Evolutionary conservation across 1,140 invertebrate genomes (phyloP), one percentile per base, ranked within the genome.

Genomic region (Camponotus vicinus): DNA sequence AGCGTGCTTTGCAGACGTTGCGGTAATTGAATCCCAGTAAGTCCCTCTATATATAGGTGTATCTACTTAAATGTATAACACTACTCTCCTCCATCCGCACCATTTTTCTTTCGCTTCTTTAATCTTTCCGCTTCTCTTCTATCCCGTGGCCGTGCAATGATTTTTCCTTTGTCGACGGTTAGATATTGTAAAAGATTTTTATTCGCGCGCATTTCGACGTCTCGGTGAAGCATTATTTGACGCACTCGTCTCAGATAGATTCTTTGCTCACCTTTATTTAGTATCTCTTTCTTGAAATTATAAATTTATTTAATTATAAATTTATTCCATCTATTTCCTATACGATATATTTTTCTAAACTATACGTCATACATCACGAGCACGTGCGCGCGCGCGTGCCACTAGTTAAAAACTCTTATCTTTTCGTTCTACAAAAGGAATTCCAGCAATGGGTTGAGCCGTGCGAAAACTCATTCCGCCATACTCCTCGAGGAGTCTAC

Each of bases 1-100:
- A 92, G 94, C 94, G 94, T 95, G 94, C 92, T 90, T 94, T 91
- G 92, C 93, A 95, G 94, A 94, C 95, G 92, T 95, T 94, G 94
- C 92, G 94, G 94, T 95, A 95, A 95, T 95, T 95, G 94, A 95
- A 95, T 95, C 93, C 93, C 92, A 91, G 93, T 93, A 93, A 93
- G 93, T 92, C 90, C 88, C 89, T 86, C 78, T 91, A 90, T 91
- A 90, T 91, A 92, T 92, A 92, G 86, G 85, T 91, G 90, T 92
- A 86, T 88, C 59, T 84, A 73, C 77, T 87, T 86, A 82, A 91
- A 88, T 77, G 79, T 90, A 89, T 85, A 92, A 88, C 85, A 85
- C 83, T 89, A 78, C 82, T 85, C 77, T 86, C 85, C 64, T 75
- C 18, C 52, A 57, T 32, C 42, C 57, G 49, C 49, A 15, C 73